Conservation (phyloP, 2,113 vertebrate genomes). For the Atlantisia rogersi region DNA sequence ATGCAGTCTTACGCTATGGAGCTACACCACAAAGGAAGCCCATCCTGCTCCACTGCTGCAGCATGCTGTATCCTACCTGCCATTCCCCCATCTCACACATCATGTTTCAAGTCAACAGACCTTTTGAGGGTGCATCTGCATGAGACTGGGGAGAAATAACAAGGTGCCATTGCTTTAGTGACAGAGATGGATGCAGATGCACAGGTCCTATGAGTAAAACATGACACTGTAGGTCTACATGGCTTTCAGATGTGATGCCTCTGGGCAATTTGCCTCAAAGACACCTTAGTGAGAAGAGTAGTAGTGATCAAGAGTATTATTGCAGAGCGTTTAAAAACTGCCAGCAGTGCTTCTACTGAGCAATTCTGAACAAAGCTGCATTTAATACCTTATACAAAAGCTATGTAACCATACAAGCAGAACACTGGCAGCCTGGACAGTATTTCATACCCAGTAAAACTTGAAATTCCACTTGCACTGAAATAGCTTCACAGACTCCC, state of each 20-base stretch:
- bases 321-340: neutral
- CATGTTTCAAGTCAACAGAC: fast-evolving
- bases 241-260: neutral
- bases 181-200: neutral
- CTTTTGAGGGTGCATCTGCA: neutral
- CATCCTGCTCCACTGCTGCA: neutral
- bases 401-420: neutral
- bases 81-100: neutral
- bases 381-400: neutral
- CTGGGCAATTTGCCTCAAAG: neutral
- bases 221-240: neutral
- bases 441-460: neutral
- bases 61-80: neutral
- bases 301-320: no score
- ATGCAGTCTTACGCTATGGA: neutral
- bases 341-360: neutral
- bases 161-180: neutral
- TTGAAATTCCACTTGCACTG: neutral
- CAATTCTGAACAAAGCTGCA: neutral
- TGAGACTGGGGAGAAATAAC: neutral
- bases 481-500: neutral
- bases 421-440: neutral
- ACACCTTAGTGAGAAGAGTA: neutral
- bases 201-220: neutral
- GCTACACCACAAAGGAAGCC: neutral